Evolutionary conservation across 53 echinoderm and acorn worm species (phyloP).

Genomic region (Glandiceps talaboti): DNA sequence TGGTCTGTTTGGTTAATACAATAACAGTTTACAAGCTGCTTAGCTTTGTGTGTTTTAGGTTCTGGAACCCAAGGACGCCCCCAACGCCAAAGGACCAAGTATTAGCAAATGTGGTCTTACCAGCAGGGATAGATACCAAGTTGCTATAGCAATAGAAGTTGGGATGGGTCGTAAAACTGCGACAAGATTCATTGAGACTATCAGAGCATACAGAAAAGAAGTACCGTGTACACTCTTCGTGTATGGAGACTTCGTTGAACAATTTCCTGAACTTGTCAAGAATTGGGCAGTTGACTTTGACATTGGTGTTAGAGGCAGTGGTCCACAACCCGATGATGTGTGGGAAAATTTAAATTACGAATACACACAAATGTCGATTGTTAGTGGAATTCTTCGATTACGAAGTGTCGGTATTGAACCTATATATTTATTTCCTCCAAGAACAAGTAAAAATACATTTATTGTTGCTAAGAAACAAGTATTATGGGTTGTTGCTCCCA

Average conservation of each 20-base stretch:
- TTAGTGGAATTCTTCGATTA: constrained; percentile 27
- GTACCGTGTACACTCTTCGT: constrained; percentile 35
- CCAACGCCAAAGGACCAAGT: not conserved
- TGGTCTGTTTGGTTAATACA: too few relatives aligned
- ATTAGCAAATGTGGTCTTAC: not conserved
- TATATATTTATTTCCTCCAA: constrained; percentile 2
- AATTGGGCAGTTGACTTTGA: constrained; percentile 26
- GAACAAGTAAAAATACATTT: constrained; percentile 6
- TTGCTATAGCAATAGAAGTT: constrained; percentile 23
- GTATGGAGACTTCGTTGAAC: constrained; percentile 45
- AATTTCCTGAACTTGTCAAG: constrained; percentile 22
- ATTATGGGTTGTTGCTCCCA: constrained; percentile 25
- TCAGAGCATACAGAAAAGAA: constrained; percentile 17
- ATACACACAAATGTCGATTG: constrained; percentile 16
- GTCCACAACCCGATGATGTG: constrained; percentile 16
- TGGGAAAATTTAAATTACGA: constrained; percentile 19
- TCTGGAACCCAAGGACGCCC: not conserved
- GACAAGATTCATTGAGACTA: constrained; percentile 12
- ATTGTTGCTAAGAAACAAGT: constrained; percentile 6
- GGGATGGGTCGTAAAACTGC: constrained; percentile 41
- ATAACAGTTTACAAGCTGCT: too few relatives aligned
- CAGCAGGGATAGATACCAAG: not conserved
- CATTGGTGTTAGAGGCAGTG: constrained; percentile 30
- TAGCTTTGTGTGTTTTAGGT: too few relatives aligned
- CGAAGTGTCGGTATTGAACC: constrained; percentile 13